Base-by-base conservation (phyloP, 2,113 vertebrate species). In the Eptesicus fuscus region DNA sequence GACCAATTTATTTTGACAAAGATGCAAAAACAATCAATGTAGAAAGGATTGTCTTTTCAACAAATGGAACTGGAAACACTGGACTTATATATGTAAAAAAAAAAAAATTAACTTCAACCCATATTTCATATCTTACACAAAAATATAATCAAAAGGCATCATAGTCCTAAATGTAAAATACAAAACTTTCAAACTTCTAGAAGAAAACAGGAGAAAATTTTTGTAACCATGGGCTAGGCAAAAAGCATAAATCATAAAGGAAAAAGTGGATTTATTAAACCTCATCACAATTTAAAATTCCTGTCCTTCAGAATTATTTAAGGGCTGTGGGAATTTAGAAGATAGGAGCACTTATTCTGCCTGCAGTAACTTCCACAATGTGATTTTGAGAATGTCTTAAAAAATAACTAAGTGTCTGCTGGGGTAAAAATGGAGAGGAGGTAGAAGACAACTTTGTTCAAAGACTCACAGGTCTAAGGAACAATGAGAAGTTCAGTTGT, bases 401-500 rank as follows among this genome's bases (percentile, higher is more conserved):
- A 40, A 80, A 40, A 30, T 25, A 42, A 49, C 3, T 12, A 83
- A 77, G 17, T 77, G 47, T 85, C 44, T 56, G 23, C 13, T 77
- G 17, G 59, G 42, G 7, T 96, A 73, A 83, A 83, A 44, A 78
- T 20, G 5, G 22, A 40, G 2, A 67, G 53, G 32, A 42, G 37
- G 18, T 9, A 74, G 47, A 79, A 51, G 83, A 90, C 63, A 95
- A 61, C 69, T 30, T 30, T 69, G 4, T 47, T 80, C 44, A 63
- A 88, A 95, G 71, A 10, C 40, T 77, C 53, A 78, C 61, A 77
- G 49, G 56, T 63, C 47, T 22, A 79, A 79, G 71, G 70, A 93
- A 94, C 30, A 82, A 65, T 22, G 85, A 96, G 83, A 90, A 92
- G 76, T 59, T 85, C 67, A 90, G 42, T 8, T 71, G 40, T 87